Conservation (phyloP, 2,888 invertebrate species). For the Chloroclystis v-ata region DNA sequence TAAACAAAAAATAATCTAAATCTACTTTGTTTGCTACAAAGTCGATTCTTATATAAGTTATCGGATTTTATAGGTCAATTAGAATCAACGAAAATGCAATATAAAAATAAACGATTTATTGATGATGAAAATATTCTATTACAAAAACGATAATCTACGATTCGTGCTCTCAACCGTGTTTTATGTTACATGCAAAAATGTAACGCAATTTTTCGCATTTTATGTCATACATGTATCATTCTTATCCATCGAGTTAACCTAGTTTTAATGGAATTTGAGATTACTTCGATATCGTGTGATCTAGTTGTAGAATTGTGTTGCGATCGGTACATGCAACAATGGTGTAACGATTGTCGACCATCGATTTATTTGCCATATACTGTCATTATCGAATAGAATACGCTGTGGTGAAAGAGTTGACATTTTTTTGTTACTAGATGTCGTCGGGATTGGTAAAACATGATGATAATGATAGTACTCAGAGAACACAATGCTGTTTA, state of each 20-base stretch:
- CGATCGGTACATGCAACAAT: conserved; percentile 40
- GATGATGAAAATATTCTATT: too few species aligned
- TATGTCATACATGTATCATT: conserved; percentile 1
- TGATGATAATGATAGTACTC: too few species aligned
- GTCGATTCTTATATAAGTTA: too few species aligned
- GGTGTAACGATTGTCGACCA: conserved; percentile 37
- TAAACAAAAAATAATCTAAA: too few species aligned
- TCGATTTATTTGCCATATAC: conserved; percentile 63
- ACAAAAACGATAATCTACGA: too few species aligned
- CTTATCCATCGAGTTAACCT: background rate
- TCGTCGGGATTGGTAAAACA: background rate
- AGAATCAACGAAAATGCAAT: too few species aligned
- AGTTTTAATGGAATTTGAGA: background rate
- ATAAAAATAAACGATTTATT: too few species aligned
- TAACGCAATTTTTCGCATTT: conserved; percentile 3
- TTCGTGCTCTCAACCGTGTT: background rate
- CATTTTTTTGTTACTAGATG: background rate
- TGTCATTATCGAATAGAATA: conserved; percentile 31
- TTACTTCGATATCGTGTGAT: conserved; percentile 3
- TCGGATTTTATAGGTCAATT: too few species aligned
- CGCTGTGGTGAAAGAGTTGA: conserved; percentile 34
- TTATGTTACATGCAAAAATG: conserved; percentile 1
- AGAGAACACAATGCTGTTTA: too few species aligned
- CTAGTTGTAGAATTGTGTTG: conserved; percentile 27
- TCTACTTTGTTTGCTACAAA: too few species aligned